phyloP scores from a whole-genome alignment of 2,888 invertebrate genomes.

The Tachystola acroxantha region DNA sequence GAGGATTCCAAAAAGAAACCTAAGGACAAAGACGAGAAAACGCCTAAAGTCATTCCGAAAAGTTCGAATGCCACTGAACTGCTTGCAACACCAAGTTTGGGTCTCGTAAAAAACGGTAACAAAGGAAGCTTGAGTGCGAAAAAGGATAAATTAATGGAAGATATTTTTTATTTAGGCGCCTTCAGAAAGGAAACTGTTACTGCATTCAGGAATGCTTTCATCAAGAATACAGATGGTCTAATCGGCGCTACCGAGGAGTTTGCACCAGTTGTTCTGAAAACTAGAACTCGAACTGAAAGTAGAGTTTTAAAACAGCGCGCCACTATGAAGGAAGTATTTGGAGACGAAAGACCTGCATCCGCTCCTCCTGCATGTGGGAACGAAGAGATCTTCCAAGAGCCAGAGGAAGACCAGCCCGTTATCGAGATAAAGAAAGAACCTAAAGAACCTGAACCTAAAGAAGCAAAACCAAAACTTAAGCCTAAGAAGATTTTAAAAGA shows the following conservation, averaged over 20 bases:
- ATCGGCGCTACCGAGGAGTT: constrained; percentile 80
- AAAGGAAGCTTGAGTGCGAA: constrained; percentile 59
- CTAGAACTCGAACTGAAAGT: constrained; percentile 87
- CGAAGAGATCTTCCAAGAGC: constrained; percentile 31
- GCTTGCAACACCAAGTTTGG: constrained; percentile 81
- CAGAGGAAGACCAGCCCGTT: constrained; percentile 40
- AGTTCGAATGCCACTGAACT: constrained; percentile 74
- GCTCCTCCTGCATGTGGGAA: constrained; percentile 84
- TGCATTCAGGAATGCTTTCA: constrained; percentile 82
- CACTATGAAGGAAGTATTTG: constrained; percentile 90
- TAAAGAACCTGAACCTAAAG: constrained; percentile 34
- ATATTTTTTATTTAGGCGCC: constrained; percentile 79
- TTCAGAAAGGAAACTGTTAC: constrained; percentile 84
- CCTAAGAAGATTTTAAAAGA: constrained; percentile 62
- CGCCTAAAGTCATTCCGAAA: constrained; percentile 77
- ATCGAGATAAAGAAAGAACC: constrained; percentile 51
- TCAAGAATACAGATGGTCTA: constrained; percentile 79
- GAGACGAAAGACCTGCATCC: constrained; percentile 87
- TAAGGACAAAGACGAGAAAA: constrained; percentile 75
- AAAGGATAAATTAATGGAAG: constrained; percentile 73
- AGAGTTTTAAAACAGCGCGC: constrained; percentile 84
- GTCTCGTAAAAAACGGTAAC: constrained; percentile 54
- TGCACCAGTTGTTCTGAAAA: constrained; percentile 84
- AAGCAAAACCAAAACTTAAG: constrained; percentile 54
- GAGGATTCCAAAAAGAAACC: constrained; percentile 74